Evolutionary conservation across 2,113 vertebrate species (phyloP).

Genomic region (Crotalus viridis): DNA sequence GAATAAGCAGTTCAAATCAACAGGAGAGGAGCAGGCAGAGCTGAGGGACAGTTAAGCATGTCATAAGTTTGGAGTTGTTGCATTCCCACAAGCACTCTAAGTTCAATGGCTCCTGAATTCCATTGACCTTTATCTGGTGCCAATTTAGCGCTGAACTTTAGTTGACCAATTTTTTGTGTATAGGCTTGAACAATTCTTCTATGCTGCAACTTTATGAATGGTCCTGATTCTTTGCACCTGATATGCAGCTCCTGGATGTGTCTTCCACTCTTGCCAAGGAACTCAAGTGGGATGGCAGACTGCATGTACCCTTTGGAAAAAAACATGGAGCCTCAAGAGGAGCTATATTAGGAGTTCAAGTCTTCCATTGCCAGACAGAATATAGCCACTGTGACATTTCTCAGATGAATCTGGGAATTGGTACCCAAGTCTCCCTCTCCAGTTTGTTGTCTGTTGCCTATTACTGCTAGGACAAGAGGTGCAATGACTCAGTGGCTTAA

Average conservation of each 20-base stretch:
- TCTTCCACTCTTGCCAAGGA: background rate
- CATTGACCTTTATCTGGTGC: too few species aligned
- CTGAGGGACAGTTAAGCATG: too few species aligned
- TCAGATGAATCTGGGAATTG: background rate
- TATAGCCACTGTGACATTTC: background rate
- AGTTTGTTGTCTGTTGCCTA: background rate
- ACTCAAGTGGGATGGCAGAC: background rate
- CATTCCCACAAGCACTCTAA: too few species aligned
- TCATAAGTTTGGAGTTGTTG: too few species aligned
- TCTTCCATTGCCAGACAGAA: background rate
- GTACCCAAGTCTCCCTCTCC: background rate
- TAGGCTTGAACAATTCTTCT: too few species aligned
- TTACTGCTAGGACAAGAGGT: background rate
- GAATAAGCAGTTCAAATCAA: background rate
- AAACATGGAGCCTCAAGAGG: background rate
- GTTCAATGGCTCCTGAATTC: too few species aligned
- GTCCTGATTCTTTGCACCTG: too few species aligned
- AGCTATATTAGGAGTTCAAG: background rate
- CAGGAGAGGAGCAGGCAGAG: background rate
- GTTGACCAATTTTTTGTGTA: too few species aligned
- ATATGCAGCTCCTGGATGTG: background rate
- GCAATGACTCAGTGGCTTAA: too few species aligned
- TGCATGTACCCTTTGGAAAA: background rate
- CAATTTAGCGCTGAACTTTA: too few species aligned
- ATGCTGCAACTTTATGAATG: too few species aligned